phyloP scores from a whole-genome alignment of 2,113 vertebrate genomes.

The Hucho hucho region DNA sequence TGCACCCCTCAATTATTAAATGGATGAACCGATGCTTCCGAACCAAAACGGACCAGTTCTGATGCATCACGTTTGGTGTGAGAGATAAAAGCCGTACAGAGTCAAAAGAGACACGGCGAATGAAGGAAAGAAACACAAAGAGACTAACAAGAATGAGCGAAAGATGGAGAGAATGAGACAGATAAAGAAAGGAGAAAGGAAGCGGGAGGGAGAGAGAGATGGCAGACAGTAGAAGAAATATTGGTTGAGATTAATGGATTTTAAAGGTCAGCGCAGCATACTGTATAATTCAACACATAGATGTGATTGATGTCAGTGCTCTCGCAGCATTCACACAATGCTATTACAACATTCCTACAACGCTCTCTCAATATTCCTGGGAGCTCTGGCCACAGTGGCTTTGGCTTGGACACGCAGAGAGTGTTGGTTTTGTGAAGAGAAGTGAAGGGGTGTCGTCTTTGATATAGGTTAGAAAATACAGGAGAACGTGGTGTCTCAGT shows the following conservation, averaged over 20 bases:
- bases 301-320: constrained; percentile 69
- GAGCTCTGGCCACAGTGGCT: not conserved
- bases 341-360: constrained; percentile 59
- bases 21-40: too few species aligned
- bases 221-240: constrained; percentile 62
- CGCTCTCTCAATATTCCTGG: not conserved
- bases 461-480: too few species aligned
- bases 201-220: constrained; percentile 14
- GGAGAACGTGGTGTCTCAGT: too few species aligned
- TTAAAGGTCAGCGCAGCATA: constrained; percentile 75
- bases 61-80: constrained; percentile 28
- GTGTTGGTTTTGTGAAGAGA: not conserved
- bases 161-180: constrained; percentile 12
- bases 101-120: not conserved
- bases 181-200: constrained; percentile 5
- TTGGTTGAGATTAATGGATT: constrained; percentile 72
- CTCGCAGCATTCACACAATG: constrained; percentile 55
- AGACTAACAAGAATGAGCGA: constrained; percentile 32
- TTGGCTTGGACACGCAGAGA: not conserved
- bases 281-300: constrained; percentile 75
- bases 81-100: constrained; percentile 39
- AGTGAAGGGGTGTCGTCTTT: not conserved
- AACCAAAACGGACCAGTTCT: constrained; percentile 12
- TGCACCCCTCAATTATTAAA: too few species aligned
- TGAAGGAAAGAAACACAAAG: constrained; percentile 30